Evolutionary conservation across 2,888 invertebrate species (phyloP), one percentile per base, ranked within the genome.

Genomic region (Siphlonurus alternatus): DNA sequence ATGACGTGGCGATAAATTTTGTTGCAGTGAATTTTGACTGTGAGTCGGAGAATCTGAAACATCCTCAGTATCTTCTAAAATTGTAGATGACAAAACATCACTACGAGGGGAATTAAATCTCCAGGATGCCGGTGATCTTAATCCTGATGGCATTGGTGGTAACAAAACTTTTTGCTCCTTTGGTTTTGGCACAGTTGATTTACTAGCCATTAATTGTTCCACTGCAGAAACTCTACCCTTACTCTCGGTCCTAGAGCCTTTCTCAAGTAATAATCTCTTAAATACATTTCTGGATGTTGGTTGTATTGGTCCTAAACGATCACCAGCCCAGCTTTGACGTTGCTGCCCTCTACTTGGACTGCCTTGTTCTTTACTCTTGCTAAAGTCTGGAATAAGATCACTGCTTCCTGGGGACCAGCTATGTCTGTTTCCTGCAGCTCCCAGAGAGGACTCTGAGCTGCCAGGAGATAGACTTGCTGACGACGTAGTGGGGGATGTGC

Each of bases 281-380:
- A 93, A 93, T 75, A 92, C 91, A 72, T 88, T 79, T 66, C 91
- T 80, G 1, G 89, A 89, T 0, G 90, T 92, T 71, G 88, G 86
- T 65, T 85, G 83, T 20, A 65, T 64, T 19, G 71, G 70, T 18
- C 72, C 71, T 25, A 70, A 61, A 7, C 71, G 68, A 59, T 72
- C 72, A n/a, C 68, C 65, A 2, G 81, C 74, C 76, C 76, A 76
- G 68, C 76, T 81, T 69, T 76, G 75, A 23, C 77, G 69, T 2
- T 73, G 71, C 72, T 38, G 38, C 5, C 38, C 38, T 38, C 38
- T 38, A 15, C 5, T 38, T 38, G 38, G 38, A 38, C 38, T 38
- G 5, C 38, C 38, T 10, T 38, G 38, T 38, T 38, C 38, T 15
- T 38, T 38, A 15, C 38, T 38, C 15, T 38, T 38, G 15, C 5